These are phyloP conservation scores for Temnopleurus reevesii DNA, from an alignment of 53 echinoderm and acorn worm genomes.

Conservation along the genomic window DNA sequence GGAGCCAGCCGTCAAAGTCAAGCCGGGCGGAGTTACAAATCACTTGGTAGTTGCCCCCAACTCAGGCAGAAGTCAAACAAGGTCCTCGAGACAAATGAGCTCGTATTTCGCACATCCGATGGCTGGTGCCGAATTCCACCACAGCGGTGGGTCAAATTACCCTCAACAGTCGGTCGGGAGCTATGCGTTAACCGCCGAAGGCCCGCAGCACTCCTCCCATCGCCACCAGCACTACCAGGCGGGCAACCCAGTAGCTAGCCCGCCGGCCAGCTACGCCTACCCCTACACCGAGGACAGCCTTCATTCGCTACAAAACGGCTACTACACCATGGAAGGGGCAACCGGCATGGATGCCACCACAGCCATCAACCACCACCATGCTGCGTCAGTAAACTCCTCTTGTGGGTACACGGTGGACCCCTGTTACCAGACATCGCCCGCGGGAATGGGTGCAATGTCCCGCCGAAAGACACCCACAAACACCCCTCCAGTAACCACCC, in stretches of 20 bases:
- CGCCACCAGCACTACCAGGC: constrained; percentile 60
- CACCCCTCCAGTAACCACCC: constrained; percentile 56
- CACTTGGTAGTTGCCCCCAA: constrained; percentile 57
- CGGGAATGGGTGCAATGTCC: constrained; percentile 33
- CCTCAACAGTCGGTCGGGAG: constrained; percentile 58
- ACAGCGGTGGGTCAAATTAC: constrained; percentile 60
- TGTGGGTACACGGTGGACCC: constrained; percentile 54
- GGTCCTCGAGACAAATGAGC: constrained; percentile 58
- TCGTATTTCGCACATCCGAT: constrained; percentile 64
- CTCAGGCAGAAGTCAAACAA: constrained; percentile 38
- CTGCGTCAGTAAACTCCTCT: constrained; percentile 32
- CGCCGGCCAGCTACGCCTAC: constrained; percentile 62
- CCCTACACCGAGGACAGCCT: constrained; percentile 47
- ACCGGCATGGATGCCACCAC: constrained; percentile 56
- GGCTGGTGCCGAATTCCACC: constrained; percentile 65
- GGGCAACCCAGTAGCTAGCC: constrained; percentile 60
- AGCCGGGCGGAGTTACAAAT: constrained; percentile 56
- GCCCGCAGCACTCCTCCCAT: constrained; percentile 55
- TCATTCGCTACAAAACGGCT: constrained; percentile 55
- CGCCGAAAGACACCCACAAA: constrained; percentile 52
- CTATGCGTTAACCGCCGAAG: constrained; percentile 58
- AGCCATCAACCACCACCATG: constrained; percentile 56
- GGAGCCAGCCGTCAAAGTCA: constrained; percentile 46
- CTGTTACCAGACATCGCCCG: constrained; percentile 54
- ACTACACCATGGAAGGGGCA: constrained; percentile 60